Evolutionary conservation across 1,140 invertebrate species (phyloP).

Genomic region (Micrasema longulum): DNA sequence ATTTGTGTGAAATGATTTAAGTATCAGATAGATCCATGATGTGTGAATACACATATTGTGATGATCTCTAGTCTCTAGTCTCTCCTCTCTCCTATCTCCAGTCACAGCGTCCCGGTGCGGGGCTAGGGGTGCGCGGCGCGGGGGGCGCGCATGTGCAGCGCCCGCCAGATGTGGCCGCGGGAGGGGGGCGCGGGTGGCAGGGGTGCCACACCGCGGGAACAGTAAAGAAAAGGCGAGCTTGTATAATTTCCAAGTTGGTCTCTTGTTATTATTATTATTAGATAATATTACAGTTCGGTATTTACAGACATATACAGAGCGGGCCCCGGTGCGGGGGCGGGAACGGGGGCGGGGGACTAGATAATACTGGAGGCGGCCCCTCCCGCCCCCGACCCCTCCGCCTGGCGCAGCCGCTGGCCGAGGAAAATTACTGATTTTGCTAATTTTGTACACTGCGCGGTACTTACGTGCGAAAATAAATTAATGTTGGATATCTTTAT

Average conservation of each 20-base stretch:
- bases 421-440: slow-evolving; percentile 30
- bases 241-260: slow-evolving; percentile 48
- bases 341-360: slow-evolving; percentile 64
- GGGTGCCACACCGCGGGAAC: background rate
- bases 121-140: background rate
- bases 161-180: background rate
- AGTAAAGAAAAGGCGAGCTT: slow-evolving; percentile 37
- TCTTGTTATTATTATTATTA: slow-evolving; percentile 51
- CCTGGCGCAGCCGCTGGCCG: slow-evolving; percentile 17
- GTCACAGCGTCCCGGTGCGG: background rate
- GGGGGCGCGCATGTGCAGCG: too few species aligned
- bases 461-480: slow-evolving; percentile 54
- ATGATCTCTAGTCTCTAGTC: too few species aligned
- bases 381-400: slow-evolving; percentile 24
- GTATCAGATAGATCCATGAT: too few species aligned
- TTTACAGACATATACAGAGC: slow-evolving; percentile 46
- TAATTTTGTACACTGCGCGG: slow-evolving; percentile 47
- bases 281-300: slow-evolving; percentile 50
- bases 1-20: too few species aligned
- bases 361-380: slow-evolving; percentile 67
- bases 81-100: too few species aligned
- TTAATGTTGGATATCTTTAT: slow-evolving; percentile 51
- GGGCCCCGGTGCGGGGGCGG: background rate
- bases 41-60: too few species aligned
- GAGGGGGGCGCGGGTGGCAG: background rate